Percentiles rank a stretch among this genome's conserved stretches.
Evolutionary conservation across 2,888 invertebrate species (phyloP).

Genomic region (Tinea semifulvella): DNA sequence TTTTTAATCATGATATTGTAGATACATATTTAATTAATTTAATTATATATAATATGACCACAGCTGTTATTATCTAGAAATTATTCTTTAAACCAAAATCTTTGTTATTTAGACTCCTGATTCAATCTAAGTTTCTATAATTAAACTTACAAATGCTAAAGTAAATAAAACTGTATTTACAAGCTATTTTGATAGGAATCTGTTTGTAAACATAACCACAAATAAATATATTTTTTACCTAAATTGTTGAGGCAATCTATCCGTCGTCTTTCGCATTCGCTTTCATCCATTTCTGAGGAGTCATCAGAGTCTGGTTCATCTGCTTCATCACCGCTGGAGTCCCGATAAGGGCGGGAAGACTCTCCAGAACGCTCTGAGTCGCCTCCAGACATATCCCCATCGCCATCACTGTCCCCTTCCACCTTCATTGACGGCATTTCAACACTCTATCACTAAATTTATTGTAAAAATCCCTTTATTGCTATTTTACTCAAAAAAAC

Average conservation of each 20-base stretch:
- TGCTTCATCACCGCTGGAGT: constrained; percentile 80
- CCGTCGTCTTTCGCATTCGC: constrained; percentile 85
- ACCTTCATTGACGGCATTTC: constrained; percentile 76
- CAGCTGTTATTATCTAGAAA: too few species aligned
- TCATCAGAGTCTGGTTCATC: constrained; percentile 87
- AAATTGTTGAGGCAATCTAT: constrained; percentile 87
- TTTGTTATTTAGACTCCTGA: too few species aligned
- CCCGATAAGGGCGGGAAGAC: constrained; percentile 72
- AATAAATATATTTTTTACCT: constrained; percentile 42
- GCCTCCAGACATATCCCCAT: constrained; percentile 74
- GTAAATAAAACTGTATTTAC: too few species aligned
- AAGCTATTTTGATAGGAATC: constrained; percentile 17
- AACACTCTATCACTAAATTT: background rate
- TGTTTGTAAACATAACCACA: constrained; percentile 66
- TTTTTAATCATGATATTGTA: too few species aligned
- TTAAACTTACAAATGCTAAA: too few species aligned
- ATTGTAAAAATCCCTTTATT: background rate
- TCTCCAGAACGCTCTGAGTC: constrained; percentile 75
- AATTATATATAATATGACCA: too few species aligned
- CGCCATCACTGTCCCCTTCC: constrained; percentile 68
- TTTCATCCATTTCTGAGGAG: constrained; percentile 91
- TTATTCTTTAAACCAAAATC: too few species aligned
- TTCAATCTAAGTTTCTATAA: too few species aligned
- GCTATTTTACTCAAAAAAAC: background rate
- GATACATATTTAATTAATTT: too few species aligned